These are phyloP conservation scores for Porites evermanni DNA, from an alignment of 92 coral and sea anemone genomes.

Conservation along the genomic window DNA sequence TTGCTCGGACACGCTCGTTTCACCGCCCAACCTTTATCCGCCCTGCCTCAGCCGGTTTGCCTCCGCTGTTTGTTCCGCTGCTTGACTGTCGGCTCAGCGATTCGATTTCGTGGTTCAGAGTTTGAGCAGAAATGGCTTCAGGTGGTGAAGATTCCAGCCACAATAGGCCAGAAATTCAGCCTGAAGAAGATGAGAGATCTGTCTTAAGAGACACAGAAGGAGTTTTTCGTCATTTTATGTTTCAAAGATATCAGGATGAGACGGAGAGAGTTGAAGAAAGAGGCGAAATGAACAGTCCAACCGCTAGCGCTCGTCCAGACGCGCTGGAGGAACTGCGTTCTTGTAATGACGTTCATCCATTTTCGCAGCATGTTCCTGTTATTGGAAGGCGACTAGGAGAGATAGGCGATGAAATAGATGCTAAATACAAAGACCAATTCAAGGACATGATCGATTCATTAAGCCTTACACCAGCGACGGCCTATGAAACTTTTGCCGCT, in stretches of 20 bases:
- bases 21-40: too few species aligned
- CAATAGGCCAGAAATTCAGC: slow-evolving; percentile 45
- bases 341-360: slow-evolving; percentile 75
- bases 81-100: slow-evolving; percentile 16
- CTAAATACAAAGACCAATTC: slow-evolving; percentile 91
- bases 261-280: slow-evolving; percentile 77
- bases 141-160: slow-evolving; percentile 55
- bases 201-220: slow-evolving; percentile 87
- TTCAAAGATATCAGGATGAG: slow-evolving; percentile 89
- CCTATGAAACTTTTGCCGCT: slow-evolving; percentile 95
- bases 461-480: slow-evolving; percentile 89
- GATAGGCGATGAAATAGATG: slow-evolving; percentile 97
- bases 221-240: slow-evolving; percentile 90
- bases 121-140: slow-evolving; percentile 54
- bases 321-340: slow-evolving; percentile 99
- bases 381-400: slow-evolving; percentile 95
- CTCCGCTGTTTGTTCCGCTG: not conserved
- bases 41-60: too few species aligned
- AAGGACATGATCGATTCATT: slow-evolving; percentile 95
- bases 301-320: slow-evolving; percentile 88
- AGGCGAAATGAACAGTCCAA: slow-evolving; percentile 73
- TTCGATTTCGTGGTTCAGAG: not conserved
- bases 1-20: too few species aligned
- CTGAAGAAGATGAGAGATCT: slow-evolving; percentile 65
- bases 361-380: slow-evolving; percentile 75